Evolutionary conservation across 2,888 invertebrate species (phyloP), one percentile per base, ranked within the genome.

Genomic region (Drosophila fulvimacula): DNA sequence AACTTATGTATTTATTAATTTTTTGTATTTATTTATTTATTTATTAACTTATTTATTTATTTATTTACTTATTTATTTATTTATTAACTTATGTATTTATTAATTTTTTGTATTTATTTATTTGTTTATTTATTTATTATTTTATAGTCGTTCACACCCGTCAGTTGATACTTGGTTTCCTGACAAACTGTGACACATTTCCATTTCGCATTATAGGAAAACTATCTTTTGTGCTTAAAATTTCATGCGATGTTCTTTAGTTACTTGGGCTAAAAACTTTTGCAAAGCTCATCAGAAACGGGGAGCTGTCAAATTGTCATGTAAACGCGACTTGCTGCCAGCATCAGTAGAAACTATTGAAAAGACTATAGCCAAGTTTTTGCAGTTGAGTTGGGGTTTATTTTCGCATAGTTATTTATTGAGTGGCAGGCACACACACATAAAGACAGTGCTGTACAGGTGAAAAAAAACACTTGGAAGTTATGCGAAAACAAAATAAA

Each of bases 401-500:
- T 69, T 84, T 79, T 66, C 64, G 67, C 76, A 48, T 78, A 72
- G 75, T 86, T 83, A 86, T 86, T 86, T 83, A 86, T 86, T 83
- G 77, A 81, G 83, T 77, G 72, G 69, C 73, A 67, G 60, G 17
- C 39, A 51, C 60, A 69, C 48, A 58, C 41, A 56, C 44, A 44
- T 13, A 24, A 2, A 74, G 42, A 44, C 3, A 36, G 30, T 1
- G 30, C n/a, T 49, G 42, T 62, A 32, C 38, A 66, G 65, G 62
- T 56, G 52, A 21, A 71, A 76, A 76, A 49, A 72, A 76, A 68
- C 68, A 72, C 56, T 72, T 58, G 64, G 73, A 68, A 70, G 76
- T 80, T 80, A 80, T 82, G 81, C 56, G 81, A 86, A 83, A 83
- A 83, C 83, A 79, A 83, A 86, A 83, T 83, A 81, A 75, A 86